Percentiles rank a stretch among this genome's conserved stretches.
These are phyloP conservation scores for Brachionus angularis DNA, from an alignment of 1,140 invertebrate species.

Conservation along the genomic window DNA sequence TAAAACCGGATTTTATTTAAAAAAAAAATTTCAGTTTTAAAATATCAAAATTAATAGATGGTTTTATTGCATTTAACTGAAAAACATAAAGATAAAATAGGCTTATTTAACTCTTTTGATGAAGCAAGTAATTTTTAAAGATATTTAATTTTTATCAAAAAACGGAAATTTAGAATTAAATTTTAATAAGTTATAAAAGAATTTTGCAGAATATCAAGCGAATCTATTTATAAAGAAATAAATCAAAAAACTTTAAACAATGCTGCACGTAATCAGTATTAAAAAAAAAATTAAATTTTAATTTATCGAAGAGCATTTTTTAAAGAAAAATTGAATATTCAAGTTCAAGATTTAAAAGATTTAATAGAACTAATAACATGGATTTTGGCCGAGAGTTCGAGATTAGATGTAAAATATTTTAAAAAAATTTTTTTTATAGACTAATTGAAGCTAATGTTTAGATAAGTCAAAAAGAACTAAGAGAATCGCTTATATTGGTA, in stretches of 20 bases:
- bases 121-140: not conserved
- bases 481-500: not conserved
- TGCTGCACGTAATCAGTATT: slow-evolving; percentile 9
- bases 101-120: slow-evolving; percentile 4
- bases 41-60: not conserved
- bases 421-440: not conserved
- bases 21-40: not conserved
- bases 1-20: not conserved
- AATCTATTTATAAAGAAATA: slow-evolving; percentile 40
- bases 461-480: slow-evolving; percentile 28
- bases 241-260: slow-evolving; percentile 30
- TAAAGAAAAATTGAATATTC: slow-evolving; percentile 24
- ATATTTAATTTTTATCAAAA: not conserved
- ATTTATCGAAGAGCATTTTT: not conserved
- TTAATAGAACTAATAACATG: slow-evolving; percentile 20
- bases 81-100: not conserved
- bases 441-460: not conserved
- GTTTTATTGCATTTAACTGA: slow-evolving; percentile 1
- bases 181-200: slow-evolving; percentile 3
- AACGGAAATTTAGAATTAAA: not conserved
- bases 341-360: slow-evolving; percentile 16
- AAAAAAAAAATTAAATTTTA: not conserved
- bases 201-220: slow-evolving; percentile 27
- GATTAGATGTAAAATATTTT: not conserved
- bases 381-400: not conserved